Conservation (phyloP, 1,140 invertebrate species). For the Drosophila parabipectinata region DNA sequence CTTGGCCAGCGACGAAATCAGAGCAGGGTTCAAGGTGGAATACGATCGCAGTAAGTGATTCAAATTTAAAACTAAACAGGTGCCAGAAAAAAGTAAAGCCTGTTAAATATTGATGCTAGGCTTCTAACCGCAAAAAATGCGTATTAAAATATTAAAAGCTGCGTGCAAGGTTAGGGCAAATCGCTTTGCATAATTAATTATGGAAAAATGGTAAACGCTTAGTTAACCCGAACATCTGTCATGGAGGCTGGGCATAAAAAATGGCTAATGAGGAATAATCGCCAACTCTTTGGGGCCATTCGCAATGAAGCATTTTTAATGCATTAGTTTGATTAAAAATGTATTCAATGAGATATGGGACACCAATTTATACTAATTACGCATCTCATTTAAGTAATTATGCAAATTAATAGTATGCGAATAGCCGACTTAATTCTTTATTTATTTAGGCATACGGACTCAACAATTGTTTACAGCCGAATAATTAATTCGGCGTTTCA, state of each 20-base stretch:
- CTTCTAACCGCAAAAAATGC: neutral
- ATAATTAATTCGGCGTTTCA: conserved; percentile 40
- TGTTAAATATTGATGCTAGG: neutral
- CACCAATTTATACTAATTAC: conserved; percentile 45
- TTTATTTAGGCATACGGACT: conserved; percentile 23
- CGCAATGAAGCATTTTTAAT: conserved; percentile 28
- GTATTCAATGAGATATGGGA: conserved; percentile 25
- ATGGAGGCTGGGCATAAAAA: conserved; percentile 4
- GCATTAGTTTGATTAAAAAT: conserved; percentile 50
- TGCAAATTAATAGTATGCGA: conserved; percentile 44
- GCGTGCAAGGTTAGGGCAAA: conserved; percentile 15
- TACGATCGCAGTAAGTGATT: conserved; percentile 85
- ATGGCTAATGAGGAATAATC: conserved; percentile 19
- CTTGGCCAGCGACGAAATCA: conserved; percentile 86
- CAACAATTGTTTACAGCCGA: conserved; percentile 17
- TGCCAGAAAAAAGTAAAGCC: neutral
- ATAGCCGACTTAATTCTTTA: conserved; percentile 17
- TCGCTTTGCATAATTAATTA: conserved; percentile 42
- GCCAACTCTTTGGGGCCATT: conserved; percentile 13
- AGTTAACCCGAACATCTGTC: conserved; percentile 37
- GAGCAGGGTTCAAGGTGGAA: conserved; percentile 87
- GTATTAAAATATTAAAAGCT: conserved; percentile 4
- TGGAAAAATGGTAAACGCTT: conserved; percentile 20
- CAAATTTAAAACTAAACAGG: neutral
- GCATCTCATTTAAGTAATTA: conserved; percentile 51